A percentile compares a stretch with the other conserved stretches of the same genome.
phyloP scores from a whole-genome alignment of 2,888 invertebrate species.

The Lagria hirta region DNA sequence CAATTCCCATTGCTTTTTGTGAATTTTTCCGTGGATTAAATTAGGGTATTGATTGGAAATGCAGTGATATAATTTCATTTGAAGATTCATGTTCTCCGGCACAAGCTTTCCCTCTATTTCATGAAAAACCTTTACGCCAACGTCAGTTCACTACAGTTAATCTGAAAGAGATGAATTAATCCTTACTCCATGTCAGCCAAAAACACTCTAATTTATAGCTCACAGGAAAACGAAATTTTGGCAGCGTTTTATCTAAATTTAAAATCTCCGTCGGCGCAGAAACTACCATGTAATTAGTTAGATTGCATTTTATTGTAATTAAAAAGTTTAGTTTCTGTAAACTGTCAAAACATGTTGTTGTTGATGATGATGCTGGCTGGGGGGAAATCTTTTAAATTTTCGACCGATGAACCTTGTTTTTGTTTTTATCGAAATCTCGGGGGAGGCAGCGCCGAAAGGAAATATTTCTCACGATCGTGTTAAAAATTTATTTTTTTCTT shows the following conservation, averaged over 20 bases:
- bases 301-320: constrained; percentile 54
- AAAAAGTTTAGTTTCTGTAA: constrained; percentile 49
- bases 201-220: constrained; percentile 52
- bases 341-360: constrained; percentile 42
- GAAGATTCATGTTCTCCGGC: constrained; percentile 31
- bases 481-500: too few relatives aligned
- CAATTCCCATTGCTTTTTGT: too few relatives aligned
- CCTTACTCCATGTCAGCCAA: constrained; percentile 54
- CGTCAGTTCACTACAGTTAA: constrained; percentile 53
- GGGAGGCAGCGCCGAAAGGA: constrained; percentile 21
- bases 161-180: constrained; percentile 57
- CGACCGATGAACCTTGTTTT: constrained; percentile 15
- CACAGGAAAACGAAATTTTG: constrained; percentile 54
- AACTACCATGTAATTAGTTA: constrained; percentile 53
- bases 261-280: constrained; percentile 52
- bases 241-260: constrained; percentile 57
- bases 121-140: constrained; percentile 44
- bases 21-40: too few relatives aligned
- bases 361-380: constrained; percentile 2
- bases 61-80: constrained; percentile 37
- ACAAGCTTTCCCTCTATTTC: constrained; percentile 13
- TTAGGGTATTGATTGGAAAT: too few relatives aligned
- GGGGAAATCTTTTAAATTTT: constrained; percentile 1
- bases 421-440: constrained; percentile 23
- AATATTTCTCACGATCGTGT: constrained; percentile 23